phyloP scores from a whole-genome alignment of 1,140 invertebrate species.

The Caenorhabditis brenneri region DNA sequence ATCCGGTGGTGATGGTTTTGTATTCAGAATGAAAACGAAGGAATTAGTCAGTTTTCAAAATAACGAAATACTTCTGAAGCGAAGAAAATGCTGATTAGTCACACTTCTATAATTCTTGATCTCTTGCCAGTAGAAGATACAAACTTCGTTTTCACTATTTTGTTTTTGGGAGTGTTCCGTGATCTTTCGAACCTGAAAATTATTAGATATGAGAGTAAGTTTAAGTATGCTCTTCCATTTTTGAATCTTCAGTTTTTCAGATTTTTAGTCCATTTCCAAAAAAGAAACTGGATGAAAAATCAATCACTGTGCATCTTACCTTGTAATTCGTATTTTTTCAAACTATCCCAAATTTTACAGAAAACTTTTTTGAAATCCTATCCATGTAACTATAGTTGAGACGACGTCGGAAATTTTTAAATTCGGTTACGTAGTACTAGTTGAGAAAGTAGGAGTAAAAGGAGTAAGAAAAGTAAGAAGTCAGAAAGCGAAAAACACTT shows the following conservation, averaged over 20 bases:
- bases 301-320: too few relatives aligned
- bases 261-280: too few relatives aligned
- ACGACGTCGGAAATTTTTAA: neutral
- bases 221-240: too few relatives aligned
- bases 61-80: neutral
- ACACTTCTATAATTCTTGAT: neutral
- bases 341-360: too few relatives aligned
- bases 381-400: neutral
- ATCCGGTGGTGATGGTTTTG: neutral
- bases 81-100: neutral
- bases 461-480: neutral
- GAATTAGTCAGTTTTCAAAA: neutral
- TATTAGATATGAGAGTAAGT: too few relatives aligned
- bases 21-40: neutral
- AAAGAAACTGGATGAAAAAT: too few relatives aligned
- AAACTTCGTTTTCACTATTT: neutral
- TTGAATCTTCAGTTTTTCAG: too few relatives aligned
- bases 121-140: neutral
- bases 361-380: too few relatives aligned
- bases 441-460: neutral
- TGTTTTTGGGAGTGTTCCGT: neutral
- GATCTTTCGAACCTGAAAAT: too few relatives aligned
- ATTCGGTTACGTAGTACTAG: slow-evolving; percentile 36
- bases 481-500: slow-evolving; percentile 39
- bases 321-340: too few relatives aligned